Conservation (phyloP, 2,797 vertebrate species). For the Microhierax caerulescens region DNA sequence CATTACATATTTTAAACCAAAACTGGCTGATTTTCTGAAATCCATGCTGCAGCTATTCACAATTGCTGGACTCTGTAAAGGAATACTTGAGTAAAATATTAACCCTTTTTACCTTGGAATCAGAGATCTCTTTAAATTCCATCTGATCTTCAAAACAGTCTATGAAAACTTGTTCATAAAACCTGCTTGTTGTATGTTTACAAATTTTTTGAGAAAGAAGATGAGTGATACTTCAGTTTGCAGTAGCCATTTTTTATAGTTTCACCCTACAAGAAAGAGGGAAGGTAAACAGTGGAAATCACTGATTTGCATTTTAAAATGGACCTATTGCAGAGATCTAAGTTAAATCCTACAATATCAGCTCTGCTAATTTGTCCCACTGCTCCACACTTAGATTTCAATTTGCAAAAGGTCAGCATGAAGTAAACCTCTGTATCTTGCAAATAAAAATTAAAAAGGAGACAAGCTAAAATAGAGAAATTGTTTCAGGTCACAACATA, state of each 20-base stretch:
- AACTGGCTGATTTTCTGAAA: neutral
- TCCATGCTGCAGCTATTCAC: neutral
- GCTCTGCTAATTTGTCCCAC: neutral
- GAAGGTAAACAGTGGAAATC: neutral
- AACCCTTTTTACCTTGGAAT: neutral
- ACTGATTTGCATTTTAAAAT: too few relatives aligned
- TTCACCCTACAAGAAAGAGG: neutral
- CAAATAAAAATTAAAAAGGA: neutral
- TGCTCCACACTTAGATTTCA: neutral
- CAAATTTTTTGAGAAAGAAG: neutral
- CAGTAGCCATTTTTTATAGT: neutral
- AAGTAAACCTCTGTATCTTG: neutral
- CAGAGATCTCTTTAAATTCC: neutral
- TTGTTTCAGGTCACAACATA: neutral
- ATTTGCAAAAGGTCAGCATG: neutral
- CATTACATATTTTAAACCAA: neutral
- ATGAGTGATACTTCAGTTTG: neutral
- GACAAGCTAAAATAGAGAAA: neutral
- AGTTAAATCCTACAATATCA: neutral
- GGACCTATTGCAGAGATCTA: too few relatives aligned
- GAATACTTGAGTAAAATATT: neutral
- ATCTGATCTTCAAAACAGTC: neutral
- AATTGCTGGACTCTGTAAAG: neutral
- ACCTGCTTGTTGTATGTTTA: neutral
- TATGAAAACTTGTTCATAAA: neutral